Percentiles rank a stretch among this genome's conserved stretches.
phyloP scores from a whole-genome alignment of 2,888 invertebrate genomes.

The Cyrtodaria siliqua region DNA sequence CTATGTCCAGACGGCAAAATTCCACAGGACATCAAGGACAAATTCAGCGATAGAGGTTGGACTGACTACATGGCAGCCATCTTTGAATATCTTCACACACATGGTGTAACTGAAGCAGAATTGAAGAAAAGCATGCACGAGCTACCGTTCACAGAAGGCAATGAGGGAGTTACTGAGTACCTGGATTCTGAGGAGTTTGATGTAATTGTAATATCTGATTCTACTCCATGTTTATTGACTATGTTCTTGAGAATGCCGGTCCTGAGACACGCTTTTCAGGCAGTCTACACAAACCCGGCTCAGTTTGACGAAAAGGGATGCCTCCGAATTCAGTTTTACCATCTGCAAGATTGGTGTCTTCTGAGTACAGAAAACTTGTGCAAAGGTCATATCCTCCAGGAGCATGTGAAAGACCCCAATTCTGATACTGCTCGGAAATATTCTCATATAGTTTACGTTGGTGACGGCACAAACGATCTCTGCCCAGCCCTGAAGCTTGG shows the following conservation, averaged over 20 bases:
- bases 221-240: conserved; percentile 91
- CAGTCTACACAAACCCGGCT: conserved; percentile 92
- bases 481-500: conserved; percentile 90
- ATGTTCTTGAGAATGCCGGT: conserved; percentile 88
- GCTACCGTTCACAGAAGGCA: conserved; percentile 89
- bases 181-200: conserved; percentile 86
- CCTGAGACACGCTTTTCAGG: conserved; percentile 69
- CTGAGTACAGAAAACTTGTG: conserved; percentile 92
- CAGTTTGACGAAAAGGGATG: conserved; percentile 86
- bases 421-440: conserved; percentile 83
- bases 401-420: conserved; percentile 88
- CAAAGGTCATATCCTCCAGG: conserved; percentile 91
- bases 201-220: conserved; percentile 92
- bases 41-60: conserved; percentile 89
- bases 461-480: conserved; percentile 93
- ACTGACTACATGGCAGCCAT: conserved; percentile 91
- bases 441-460: conserved; percentile 89
- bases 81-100: conserved; percentile 88
- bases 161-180: conserved; percentile 88
- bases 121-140: conserved; percentile 88
- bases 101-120: conserved; percentile 87
- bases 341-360: conserved; percentile 90
- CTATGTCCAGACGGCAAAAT: conserved; percentile 88
- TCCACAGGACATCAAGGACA: conserved; percentile 87
- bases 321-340: conserved; percentile 89